Evolutionary conservation across 2,113 vertebrate genomes (phyloP).

Genomic region (Coryphaenoides rupestris): DNA sequence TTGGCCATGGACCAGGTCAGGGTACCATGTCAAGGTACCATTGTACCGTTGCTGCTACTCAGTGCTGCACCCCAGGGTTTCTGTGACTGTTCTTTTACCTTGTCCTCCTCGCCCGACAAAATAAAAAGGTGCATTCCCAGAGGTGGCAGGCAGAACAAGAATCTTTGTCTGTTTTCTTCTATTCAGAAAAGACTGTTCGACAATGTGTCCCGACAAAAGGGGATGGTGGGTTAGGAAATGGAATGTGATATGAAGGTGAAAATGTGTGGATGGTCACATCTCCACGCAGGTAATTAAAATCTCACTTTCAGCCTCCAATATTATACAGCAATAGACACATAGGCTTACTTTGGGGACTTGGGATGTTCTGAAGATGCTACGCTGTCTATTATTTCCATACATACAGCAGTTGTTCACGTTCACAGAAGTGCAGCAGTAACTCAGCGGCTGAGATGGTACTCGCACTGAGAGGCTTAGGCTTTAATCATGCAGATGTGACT

Average conservation of each 20-base stretch:
- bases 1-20: constrained; percentile 2
- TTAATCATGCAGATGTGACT: constrained; percentile 38
- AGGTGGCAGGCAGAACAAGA: constrained; percentile 7
- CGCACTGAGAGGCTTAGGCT: constrained; percentile 26
- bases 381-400: neutral
- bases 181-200: constrained; percentile 7
- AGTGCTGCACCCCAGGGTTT: neutral
- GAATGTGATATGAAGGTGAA: constrained; percentile 3
- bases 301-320: too few relatives aligned
- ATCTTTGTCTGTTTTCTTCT: neutral
- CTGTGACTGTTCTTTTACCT: constrained; percentile 25
- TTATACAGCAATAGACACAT: too few relatives aligned
- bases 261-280: constrained; percentile 40
- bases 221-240: constrained; percentile 37
- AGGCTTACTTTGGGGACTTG: too few relatives aligned
- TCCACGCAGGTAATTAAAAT: too few relatives aligned
- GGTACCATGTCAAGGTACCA: constrained; percentile 19
- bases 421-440: constrained; percentile 32
- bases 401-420: neutral
- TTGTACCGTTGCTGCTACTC: constrained; percentile 4
- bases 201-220: constrained; percentile 22
- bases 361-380: too few relatives aligned
- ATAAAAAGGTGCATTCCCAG: constrained; percentile 21
- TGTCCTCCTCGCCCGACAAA: neutral
- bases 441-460: constrained; percentile 27